These are phyloP conservation scores for Acrobasis consociella DNA, from an alignment of 2,888 invertebrate genomes.

Conservation along the genomic window DNA sequence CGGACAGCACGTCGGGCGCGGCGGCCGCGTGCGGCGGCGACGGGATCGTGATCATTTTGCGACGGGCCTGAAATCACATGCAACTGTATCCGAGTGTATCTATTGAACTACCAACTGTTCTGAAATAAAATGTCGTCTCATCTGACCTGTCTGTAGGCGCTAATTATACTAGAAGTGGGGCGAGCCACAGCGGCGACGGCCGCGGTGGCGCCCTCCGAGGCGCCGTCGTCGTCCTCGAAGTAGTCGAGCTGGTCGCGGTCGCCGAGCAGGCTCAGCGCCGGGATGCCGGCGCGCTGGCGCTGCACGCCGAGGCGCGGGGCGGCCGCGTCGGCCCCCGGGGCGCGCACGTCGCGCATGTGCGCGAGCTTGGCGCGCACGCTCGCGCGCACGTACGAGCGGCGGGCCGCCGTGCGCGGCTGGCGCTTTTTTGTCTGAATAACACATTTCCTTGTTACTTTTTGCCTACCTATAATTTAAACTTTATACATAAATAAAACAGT, in stretches of 20 bases:
- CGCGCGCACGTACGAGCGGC: slow-evolving; percentile 63
- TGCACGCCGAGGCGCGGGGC: slow-evolving; percentile 31
- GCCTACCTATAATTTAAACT: too few species aligned
- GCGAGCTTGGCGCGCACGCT: slow-evolving; percentile 65
- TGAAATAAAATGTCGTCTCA: too few species aligned
- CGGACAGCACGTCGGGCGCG: slow-evolving; percentile 85
- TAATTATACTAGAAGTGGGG: slow-evolving; percentile 63
- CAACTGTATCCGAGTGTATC: background rate
- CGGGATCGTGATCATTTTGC: slow-evolving; percentile 72
- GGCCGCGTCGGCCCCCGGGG: slow-evolving; percentile 24
- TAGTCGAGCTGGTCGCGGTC: slow-evolving; percentile 86
- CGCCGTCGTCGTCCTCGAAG: slow-evolving; percentile 81
- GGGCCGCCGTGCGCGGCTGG: slow-evolving; percentile 68
- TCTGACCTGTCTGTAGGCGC: slow-evolving; percentile 69
- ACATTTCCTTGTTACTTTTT: too few species aligned
- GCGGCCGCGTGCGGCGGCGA: slow-evolving; percentile 67
- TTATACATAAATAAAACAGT: too few species aligned
- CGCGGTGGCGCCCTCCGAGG: slow-evolving; percentile 53
- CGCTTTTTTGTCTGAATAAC: slow-evolving; percentile 48
- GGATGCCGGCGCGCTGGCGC: slow-evolving; percentile 49
- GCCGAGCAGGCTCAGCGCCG: slow-evolving; percentile 83
- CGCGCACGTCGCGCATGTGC: slow-evolving; percentile 18
- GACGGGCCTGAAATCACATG: slow-evolving; percentile 58
- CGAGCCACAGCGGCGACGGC: slow-evolving; percentile 68
- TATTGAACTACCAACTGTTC: too few species aligned